Percentiles rank a stretch among this genome's conserved stretches.
Evolutionary conservation across 2,888 invertebrate genomes (phyloP).

Genomic region (Eucriotettix oculatus): DNA sequence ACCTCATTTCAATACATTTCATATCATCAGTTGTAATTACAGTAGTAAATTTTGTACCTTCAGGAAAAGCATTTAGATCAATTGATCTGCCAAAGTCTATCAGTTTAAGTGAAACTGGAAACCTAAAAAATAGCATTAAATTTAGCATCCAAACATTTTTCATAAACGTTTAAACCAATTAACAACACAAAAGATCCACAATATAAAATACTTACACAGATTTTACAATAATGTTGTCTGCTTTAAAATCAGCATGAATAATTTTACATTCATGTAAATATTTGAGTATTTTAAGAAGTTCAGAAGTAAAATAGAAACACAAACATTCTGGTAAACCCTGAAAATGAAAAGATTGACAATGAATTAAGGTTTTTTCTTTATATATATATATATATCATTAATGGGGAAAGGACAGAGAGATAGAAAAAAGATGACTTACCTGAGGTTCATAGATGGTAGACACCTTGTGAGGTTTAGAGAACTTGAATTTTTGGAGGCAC

Average conservation of each 20-base stretch:
- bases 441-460: too few species aligned
- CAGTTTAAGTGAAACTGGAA: conserved; percentile 29
- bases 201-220: conserved; percentile 39
- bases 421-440: too few species aligned
- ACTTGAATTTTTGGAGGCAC: too few species aligned
- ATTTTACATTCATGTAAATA: conserved; percentile 73
- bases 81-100: conserved; percentile 92
- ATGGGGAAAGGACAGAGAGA: too few species aligned
- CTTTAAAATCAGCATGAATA: conserved; percentile 90
- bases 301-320: conserved; percentile 33
- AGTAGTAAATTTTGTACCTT: conserved; percentile 57
- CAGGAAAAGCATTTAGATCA: conserved; percentile 73
- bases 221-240: conserved; percentile 80
- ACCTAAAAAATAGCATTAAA: too few species aligned
- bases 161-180: too few species aligned
- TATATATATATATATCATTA: too few species aligned
- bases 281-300: conserved; percentile 70
- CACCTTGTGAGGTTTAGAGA: too few species aligned
- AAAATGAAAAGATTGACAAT: too few species aligned
- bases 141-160: too few species aligned
- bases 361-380: too few species aligned
- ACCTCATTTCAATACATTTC: conserved; percentile 77
- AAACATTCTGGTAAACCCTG: too few species aligned
- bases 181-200: not conserved
- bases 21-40: conserved; percentile 63